Base-by-base conservation (phyloP, 2,888 invertebrate species). In the Leptinotarsa rubiginosa region DNA sequence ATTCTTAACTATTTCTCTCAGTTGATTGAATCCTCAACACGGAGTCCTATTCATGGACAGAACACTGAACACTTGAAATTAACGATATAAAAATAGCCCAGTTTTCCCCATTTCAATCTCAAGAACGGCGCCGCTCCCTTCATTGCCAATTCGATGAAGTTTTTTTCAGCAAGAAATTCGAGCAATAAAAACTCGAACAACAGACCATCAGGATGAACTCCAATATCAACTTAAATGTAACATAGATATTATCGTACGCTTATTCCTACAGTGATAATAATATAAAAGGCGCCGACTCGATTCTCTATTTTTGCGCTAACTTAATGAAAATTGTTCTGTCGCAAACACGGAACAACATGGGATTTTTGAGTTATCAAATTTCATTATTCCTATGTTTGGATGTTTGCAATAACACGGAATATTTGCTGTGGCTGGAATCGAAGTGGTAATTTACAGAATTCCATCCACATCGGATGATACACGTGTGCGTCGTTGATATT, bases 131-230 rank as follows among this genome's bases (percentile, higher is more conserved):
- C 22, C 13, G 13, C 22, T 15, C 25, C 56, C 15, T 15, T 13
- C 20, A 10, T 56, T 56, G 10, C 12, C 3, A 56, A 56, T 22
- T 56, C 22, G 4, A 15, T 4, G 22, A 13, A 22, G 56, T 15
- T 56, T 56, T 56, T 56, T 20, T 56, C 16, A 22, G 20, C 0
- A 10, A n/a, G 56, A 56, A 56, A 20, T 18, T 22, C 15, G 1
- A 22, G 56, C 56, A 56, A 22, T 56, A 22, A 56, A 56, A 56
- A 22, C 56, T 22, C 56, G 56, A 56, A 56, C 20, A 56, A 56
- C 56, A 22, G 56, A 15, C 56, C 15, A 56, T 56, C 56, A 13
- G 15, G 20, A 56, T 4, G 56, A 56, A 56, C 56, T 56, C 56
- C 22, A 56, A 22, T 22, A 22, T 22, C 56, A 15, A 56, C 22